Evolutionary conservation across 1,140 invertebrate genomes (phyloP).

Genomic region (Hormaphis cornu): DNA sequence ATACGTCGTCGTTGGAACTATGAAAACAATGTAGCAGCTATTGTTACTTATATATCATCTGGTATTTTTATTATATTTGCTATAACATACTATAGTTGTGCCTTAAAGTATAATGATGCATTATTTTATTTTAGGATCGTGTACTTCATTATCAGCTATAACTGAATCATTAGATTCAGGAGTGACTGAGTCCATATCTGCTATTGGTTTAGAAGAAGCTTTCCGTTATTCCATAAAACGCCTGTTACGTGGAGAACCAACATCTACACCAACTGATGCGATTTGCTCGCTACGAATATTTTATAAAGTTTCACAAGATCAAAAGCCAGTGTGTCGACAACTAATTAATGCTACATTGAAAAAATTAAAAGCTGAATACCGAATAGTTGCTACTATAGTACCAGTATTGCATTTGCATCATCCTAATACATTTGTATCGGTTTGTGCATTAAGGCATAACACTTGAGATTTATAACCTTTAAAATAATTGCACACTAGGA

Average conservation of each 20-base stretch:
- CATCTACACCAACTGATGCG: slow-evolving; percentile 41
- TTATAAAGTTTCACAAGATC: slow-evolving; percentile 36
- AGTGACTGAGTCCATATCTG: slow-evolving; percentile 48
- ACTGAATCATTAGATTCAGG: slow-evolving; percentile 35
- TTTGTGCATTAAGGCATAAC: slow-evolving; percentile 38
- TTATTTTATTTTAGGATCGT: slow-evolving; percentile 28
- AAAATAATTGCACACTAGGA: slow-evolving; percentile 1
- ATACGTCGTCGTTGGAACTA: slow-evolving; percentile 76
- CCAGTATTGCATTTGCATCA: slow-evolving; percentile 60
- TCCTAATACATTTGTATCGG: slow-evolving; percentile 38
- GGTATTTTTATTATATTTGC: slow-evolving; percentile 44
- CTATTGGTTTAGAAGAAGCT: slow-evolving; percentile 52
- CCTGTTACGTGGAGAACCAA: slow-evolving; percentile 55
- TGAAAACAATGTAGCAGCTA: slow-evolving; percentile 73
- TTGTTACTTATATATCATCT: slow-evolving; percentile 69
- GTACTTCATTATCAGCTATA: slow-evolving; percentile 23
- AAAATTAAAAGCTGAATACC: slow-evolving; percentile 46
- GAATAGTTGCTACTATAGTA: slow-evolving; percentile 60
- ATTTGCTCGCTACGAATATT: slow-evolving; percentile 37
- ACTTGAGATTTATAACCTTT: neutral
- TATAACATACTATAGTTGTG: neutral
- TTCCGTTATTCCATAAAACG: slow-evolving; percentile 63
- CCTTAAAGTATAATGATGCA: neutral
- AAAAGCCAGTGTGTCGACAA: slow-evolving; percentile 53
- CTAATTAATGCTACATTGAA: slow-evolving; percentile 53